Evolutionary conservation across 2,113 vertebrate genomes (phyloP), one percentile per base, ranked within the genome.

Genomic region (Neopipo cinnamomea): DNA sequence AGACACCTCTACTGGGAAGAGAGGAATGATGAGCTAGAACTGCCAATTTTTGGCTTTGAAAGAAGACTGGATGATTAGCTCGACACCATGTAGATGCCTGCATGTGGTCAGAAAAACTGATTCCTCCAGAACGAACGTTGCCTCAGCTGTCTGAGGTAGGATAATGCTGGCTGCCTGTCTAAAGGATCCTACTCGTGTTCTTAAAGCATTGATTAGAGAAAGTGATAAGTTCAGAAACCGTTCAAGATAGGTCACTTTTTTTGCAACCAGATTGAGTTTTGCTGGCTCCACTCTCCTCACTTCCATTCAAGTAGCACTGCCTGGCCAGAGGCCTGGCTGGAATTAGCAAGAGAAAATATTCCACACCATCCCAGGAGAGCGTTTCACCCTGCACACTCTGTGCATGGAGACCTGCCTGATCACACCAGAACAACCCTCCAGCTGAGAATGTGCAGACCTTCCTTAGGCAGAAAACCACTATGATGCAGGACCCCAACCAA

Each of bases 301-400:
- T 67, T 77, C 63, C 47, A 47, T n/a, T 11, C 27, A 41, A 4
- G 1, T 27, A 61, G 74, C 67, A 80, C 14, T 24, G 10, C n/a
- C 22, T 2, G 2, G 11, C 31, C 22, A 19, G 0, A 0, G 44
- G n/a, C 46, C 30, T 12, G 21, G 35, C 52, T 63, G 59, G 61
- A 85, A 82, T 52, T 31, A 75, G 27, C 11, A 33, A 71, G 15
- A 87, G 39, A 21, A 92, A 86, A 53, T 49, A 86, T 7, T n/a
- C 30, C 10, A 10, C n/a, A 65, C 33, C 24, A 61, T 10, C 30
- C 78, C 50, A 37, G 14, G 4, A 31, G n/a, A 88, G 24, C 8
- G 30, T 12, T 42, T 39, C 5, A 0, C 11, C 11, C n/a, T 50
- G 31, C 20, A 7, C 56, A 0, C 9, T 8, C 33, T 58, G 55